A percentile compares a stretch with the other conserved stretches of the same genome.
Conservation (phyloP, 2,888 invertebrate genomes). For the Pycnomerus fuliginosus region DNA sequence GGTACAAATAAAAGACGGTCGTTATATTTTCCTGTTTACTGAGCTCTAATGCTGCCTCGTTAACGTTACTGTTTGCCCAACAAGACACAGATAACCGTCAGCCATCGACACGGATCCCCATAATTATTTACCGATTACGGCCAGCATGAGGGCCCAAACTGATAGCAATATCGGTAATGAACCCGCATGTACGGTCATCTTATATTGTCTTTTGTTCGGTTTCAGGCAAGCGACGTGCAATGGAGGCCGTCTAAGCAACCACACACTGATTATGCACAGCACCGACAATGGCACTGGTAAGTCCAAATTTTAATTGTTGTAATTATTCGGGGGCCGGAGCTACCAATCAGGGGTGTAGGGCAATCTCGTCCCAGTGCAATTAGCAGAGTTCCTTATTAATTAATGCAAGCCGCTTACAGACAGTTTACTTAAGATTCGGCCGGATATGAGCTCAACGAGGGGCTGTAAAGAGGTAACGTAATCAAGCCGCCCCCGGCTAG, state of each 20-base stretch:
- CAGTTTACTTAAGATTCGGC: constrained; percentile 52
- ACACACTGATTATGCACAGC: constrained; percentile 52
- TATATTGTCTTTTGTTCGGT: constrained; percentile 20
- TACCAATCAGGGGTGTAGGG: constrained; percentile 43
- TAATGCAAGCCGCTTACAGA: constrained; percentile 53
- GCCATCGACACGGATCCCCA: too few relatives aligned
- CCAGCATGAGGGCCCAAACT: constrained; percentile 17
- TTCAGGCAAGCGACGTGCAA: constrained; percentile 28
- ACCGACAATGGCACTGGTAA: constrained; percentile 55
- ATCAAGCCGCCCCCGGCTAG: constrained; percentile 45
- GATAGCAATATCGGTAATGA: constrained; percentile 27
- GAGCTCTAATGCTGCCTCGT: constrained; percentile 30
- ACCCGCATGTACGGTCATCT: constrained; percentile 29
- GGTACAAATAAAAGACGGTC: constrained; percentile 30
- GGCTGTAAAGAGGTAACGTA: constrained; percentile 36
- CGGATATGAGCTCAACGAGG: constrained; percentile 43
- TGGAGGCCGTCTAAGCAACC: constrained; percentile 38
- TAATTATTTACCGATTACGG: too few relatives aligned
- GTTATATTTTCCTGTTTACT: constrained; percentile 33
- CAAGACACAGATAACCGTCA: constrained; percentile 16
- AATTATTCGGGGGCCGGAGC: constrained; percentile 41
- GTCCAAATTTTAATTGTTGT: constrained; percentile 37
- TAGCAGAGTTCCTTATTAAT: constrained; percentile 55
- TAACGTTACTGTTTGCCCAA: constrained; percentile 21
- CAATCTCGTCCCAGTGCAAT: constrained; percentile 50